Evolutionary conservation across 1,140 invertebrate species (phyloP), one percentile per base, ranked within the genome.

Genomic region (Drosophila ananassae): DNA sequence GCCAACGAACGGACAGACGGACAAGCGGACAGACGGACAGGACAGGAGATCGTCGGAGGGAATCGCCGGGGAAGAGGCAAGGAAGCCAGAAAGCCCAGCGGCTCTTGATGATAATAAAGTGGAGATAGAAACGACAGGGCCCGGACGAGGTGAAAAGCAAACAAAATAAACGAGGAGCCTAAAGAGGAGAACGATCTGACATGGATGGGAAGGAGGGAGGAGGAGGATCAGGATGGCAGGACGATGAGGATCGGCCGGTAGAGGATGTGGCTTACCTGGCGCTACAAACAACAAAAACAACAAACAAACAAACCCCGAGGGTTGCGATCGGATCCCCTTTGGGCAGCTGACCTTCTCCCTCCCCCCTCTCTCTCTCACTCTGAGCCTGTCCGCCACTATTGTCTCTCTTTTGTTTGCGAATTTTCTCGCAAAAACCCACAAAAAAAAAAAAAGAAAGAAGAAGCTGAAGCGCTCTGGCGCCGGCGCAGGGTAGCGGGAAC

Each of bases 261-360:
- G 50, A 48, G 63, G 73, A 79, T 84, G 81, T 67, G 81, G 83
- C 66, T 85, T 85, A 85, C 82, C 82, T 85, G 82, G 82, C 82
- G 82, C 82, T 85, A 67, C 57, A 68, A 55, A 66, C 76, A 73
- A 58, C 25, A 28, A 76, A 66, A 66, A 71, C 46, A 28, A 28
- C 25, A 28, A 28, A 28, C 25, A 28, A 28, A 61, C 73, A 75
- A 79, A 69, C 54, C 59, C 28, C 67, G 67, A 61, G 68, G 66
- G 68, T 59, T 72, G 54, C 63, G 63, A 67, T 67, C 63, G 22
- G 60, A 67, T 64, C 63, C 63, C 63, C 61, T 13, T 37, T 28
- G 64, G 63, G 68, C 68, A 72, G 51, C 69, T 62, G 58, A 75
- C 63, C 66, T 69, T 56, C 52, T 56, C 39, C 44, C 34, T 24